Evolutionary conservation across 2,797 vertebrate genomes (phyloP), one percentile per base, ranked within the genome.

Genomic region (Potorous gilbertii): DNA sequence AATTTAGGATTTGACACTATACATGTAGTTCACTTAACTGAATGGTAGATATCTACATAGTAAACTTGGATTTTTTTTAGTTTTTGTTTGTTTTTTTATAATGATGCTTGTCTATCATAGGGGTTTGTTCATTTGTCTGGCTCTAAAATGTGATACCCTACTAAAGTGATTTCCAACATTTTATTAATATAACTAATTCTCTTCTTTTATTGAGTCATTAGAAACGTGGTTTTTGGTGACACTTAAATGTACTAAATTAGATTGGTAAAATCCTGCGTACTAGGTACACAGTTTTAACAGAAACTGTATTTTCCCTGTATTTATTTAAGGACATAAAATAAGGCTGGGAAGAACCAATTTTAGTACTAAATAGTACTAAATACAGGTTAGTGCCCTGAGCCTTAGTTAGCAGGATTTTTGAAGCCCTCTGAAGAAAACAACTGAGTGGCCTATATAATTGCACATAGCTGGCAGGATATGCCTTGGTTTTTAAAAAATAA

Each of bases 231-330:
- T 40, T 40, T 50, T 1, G 46, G 46, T 55, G 55, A 56, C n/a
- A 14, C 21, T 24, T 50, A 29, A 24, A 28, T 21, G 4, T 2
- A 18, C 52, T 3, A 1, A 2, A 0, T 40, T 4, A 4, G 54
- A 31, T 46, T 28, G 27, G 31, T 21, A 0, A 5, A 0, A 9
- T 0, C 9, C 2, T 90, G 90, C 54, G 18, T 54, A 54, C 55
- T 55, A 90, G 90, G 90, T 24, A 31, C 52, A 90, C 50, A 55
- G 50, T 55, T 54, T 90, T 90, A 90, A 55, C 90, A 90, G 52
- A 90, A 54, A n/a, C 90, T 13, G 52, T 29, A 52, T 90, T 56
- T 52, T 34, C 29, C 28, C 54, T 8, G 0, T 50, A 24, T 5
- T 87, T 14, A 5, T 14, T 90, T 11, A 34, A 74, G 54, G 54